Conservation (phyloP, 2,888 invertebrate species). For the Acrocera orbiculus region DNA sequence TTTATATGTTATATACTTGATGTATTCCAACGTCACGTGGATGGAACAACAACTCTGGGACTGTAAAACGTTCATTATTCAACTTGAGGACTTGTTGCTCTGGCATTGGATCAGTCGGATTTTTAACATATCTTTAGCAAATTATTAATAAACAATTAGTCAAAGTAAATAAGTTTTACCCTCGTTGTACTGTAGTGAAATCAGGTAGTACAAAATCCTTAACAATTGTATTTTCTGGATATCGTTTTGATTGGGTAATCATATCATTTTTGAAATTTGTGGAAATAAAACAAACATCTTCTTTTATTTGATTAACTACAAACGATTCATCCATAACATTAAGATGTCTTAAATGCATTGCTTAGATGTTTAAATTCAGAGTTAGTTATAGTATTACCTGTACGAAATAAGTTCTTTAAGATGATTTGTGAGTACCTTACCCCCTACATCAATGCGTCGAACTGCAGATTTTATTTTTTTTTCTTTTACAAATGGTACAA, state of each 20-base stretch:
- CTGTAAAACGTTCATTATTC: constrained; percentile 85
- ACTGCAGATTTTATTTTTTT: constrained; percentile 53
- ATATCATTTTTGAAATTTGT: constrained; percentile 67
- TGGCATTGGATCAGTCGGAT: constrained; percentile 20
- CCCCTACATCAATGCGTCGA: constrained; percentile 81
- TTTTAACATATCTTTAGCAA: constrained; percentile 25
- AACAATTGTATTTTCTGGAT: constrained; percentile 49
- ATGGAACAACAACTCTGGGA: constrained; percentile 87
- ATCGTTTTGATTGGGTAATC: constrained; percentile 42
- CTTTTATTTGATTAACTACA: constrained; percentile 96
- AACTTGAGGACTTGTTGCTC: constrained; percentile 66
- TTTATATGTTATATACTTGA: constrained; percentile 20
- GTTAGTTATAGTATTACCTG: constrained; percentile 26
- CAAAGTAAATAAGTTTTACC: constrained; percentile 39
- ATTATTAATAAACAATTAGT: constrained; percentile 12
- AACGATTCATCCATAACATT: constrained; percentile 99
- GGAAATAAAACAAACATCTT: constrained; percentile 90
- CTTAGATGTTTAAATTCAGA: background rate
- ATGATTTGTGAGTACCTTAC: constrained; percentile 93
- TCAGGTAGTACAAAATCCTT: constrained; percentile 93
- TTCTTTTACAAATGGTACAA: constrained; percentile 77
- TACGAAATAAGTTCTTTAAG: constrained; percentile 95
- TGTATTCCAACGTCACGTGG: constrained; percentile 89
- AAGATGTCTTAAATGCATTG: constrained; percentile 56
- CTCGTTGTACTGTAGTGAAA: constrained; percentile 74